phyloP scores from a whole-genome alignment of 2,113 vertebrate species.

The Stomatorhinus ivindoensis region DNA sequence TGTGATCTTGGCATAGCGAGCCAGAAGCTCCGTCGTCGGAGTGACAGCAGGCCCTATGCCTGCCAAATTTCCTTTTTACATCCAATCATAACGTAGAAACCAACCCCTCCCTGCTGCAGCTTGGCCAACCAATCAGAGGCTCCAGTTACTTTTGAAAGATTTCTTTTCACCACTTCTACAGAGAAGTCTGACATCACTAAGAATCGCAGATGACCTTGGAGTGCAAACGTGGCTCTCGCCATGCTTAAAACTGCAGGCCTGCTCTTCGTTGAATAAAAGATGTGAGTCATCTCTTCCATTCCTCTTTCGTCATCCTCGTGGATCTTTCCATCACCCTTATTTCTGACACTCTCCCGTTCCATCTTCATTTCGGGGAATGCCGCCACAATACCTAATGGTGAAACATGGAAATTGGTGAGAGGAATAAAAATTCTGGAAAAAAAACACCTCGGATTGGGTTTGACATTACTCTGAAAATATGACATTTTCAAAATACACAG shows the following conservation, averaged over 20 bases:
- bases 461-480: neutral
- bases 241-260: neutral
- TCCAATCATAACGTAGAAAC: neutral
- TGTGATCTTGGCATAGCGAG: neutral
- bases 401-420: neutral
- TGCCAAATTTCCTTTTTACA: constrained; percentile 7
- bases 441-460: neutral
- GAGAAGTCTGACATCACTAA: constrained; percentile 1
- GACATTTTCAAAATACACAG: neutral
- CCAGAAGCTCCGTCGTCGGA: neutral
- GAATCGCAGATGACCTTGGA: neutral
- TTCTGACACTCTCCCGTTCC: neutral
- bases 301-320: neutral
- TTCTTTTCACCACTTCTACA: neutral
- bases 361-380: neutral
- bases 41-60: neutral
- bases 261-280: neutral
- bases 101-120: neutral
- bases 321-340: neutral
- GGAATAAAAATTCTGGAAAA: neutral
- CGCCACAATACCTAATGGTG: neutral
- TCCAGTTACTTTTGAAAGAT: neutral
- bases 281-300: neutral
- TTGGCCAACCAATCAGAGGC: neutral
- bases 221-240: neutral